Evolutionary conservation across 2,888 invertebrate species (phyloP).

Genomic region (Hirtodrosophila duncani): DNA sequence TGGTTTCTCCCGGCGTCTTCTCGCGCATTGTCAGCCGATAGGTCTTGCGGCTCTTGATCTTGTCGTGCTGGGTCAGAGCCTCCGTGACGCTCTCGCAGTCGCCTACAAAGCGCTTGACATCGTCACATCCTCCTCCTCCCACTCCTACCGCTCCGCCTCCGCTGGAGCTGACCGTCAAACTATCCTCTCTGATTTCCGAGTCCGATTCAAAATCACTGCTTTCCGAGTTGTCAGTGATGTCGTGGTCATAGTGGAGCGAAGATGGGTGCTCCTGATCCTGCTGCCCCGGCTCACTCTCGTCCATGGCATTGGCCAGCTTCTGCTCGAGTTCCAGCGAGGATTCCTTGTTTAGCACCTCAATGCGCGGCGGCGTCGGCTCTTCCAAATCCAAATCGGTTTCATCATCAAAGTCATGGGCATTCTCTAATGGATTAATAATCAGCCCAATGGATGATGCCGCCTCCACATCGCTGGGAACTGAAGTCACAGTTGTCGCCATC

Average conservation of each 20-base stretch:
- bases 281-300: conserved; percentile 44
- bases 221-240: conserved; percentile 76
- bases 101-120: conserved; percentile 76
- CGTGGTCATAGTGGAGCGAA: conserved; percentile 63
- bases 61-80: conserved; percentile 75
- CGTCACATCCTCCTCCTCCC: conserved; percentile 39
- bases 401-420: conserved; percentile 75
- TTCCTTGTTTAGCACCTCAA: conserved; percentile 48
- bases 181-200: conserved; percentile 75
- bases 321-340: conserved; percentile 62
- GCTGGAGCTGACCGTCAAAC: conserved; percentile 59
- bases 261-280: conserved; percentile 11
- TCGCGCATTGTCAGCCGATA: conserved; percentile 76
- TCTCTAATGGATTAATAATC: conserved; percentile 83
- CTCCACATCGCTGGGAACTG: too few relatives aligned
- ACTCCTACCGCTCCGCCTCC: conserved; percentile 15
- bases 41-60: conserved; percentile 77
- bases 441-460: conserved; percentile 80
- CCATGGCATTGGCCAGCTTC: conserved; percentile 59
- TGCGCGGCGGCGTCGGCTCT: conserved; percentile 58
- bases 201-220: conserved; percentile 77
- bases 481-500: too few relatives aligned
- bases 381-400: conserved; percentile 71
- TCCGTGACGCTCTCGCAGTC: conserved; percentile 77
- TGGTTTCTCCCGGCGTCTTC: conserved; percentile 66